Evolutionary conservation across 2,888 invertebrate species (phyloP), one percentile per base, ranked within the genome.

Genomic region (Proisotoma minuta): DNA sequence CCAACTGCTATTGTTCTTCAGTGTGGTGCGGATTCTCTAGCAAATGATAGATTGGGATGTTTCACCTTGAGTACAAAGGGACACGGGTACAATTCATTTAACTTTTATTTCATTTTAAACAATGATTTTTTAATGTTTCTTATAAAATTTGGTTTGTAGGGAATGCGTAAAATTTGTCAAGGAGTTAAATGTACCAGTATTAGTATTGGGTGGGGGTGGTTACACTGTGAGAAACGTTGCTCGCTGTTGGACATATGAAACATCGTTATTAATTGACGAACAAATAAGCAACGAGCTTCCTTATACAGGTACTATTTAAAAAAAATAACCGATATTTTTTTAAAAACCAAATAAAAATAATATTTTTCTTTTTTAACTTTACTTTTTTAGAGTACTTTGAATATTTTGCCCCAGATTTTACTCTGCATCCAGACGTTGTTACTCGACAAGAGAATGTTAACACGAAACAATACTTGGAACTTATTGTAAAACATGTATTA

Each of bases 231-330:
- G 95, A 27, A 99, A 99, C 78, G 98, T 99, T 0, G 98, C 99
- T 0, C 83, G 99, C 3, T 98, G 97, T 78, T 99, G 99, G 99
- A 96, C 98, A 0, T 96, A 96, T 75, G 99, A 99, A 79, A 99
- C 99, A 0, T 92, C 97, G 0, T 80, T 99, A 0, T 79, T 98
- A 1, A 85, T 97, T 0, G 96, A 96, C 75, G 93, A 96, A 75
- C 87, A 86, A 64, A 93, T 99, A 61, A 89, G 89, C 53, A 93
- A 96, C 77, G 97, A 98, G 76, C 82, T 99, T 40, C 99, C 99
- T 0, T 90, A 91, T 77, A 94, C 91, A 75, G 79, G 79, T 79
- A 65, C 47, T 15, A 39, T 23, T 23, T 39, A n/a, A 57, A 12
- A 20, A 26, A 58, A 15, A 23, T 50, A 40, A 47, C 15, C 18